Base-by-base conservation (phyloP, 2,888 invertebrate genomes). In the Troilus luridus region DNA sequence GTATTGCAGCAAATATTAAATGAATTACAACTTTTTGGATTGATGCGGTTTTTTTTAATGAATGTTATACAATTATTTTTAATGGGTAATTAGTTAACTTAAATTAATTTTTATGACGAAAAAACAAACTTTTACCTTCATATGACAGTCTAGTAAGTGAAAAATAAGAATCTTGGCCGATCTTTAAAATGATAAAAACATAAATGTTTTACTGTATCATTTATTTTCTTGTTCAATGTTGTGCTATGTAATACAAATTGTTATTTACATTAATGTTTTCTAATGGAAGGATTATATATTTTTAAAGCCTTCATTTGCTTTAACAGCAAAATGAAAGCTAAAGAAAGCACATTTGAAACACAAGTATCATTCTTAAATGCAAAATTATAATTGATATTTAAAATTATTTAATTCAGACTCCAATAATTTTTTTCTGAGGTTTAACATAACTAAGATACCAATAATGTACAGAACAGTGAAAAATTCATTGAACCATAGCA, bases 161-260 rank as follows among this genome's bases (percentile, higher is more conserved):
- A 77, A 41, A 24, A 67, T 67, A 67, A 41, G 72, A 41, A 77
- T 77, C 8, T 41, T 41, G 19, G 72, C 17, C 3, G 41, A 19
- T 7, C n/a, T 77, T 14, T 77, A 77, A 77, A 41, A 77, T 41
- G 27, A 41, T 17, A 41, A 72, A 27, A 72, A 41, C 17, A 19
- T 19, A 77, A 21, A 41, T 41, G 24, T 58, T 90, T 90, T 90
- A 77, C 90, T 54, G 67, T 19, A 90, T 77, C 77, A 72, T 90
- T 90, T 90, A 90, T 90, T 90, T 90, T 24, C 54, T 72, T 59
- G 59, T 58, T 90, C 56, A 77, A 77, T 58, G 56, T 89, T 91
- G 91, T 91, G 91, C 91, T 67, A 88, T 62, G 62, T 88, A 88
- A 88, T 91, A 91, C 88, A 91, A 91, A 88, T 91, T 88, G 62